A percentile compares a stretch with the other conserved stretches of the same genome.
Conservation (phyloP, 2,797 vertebrate species). For the Muscicapa comitata region DNA sequence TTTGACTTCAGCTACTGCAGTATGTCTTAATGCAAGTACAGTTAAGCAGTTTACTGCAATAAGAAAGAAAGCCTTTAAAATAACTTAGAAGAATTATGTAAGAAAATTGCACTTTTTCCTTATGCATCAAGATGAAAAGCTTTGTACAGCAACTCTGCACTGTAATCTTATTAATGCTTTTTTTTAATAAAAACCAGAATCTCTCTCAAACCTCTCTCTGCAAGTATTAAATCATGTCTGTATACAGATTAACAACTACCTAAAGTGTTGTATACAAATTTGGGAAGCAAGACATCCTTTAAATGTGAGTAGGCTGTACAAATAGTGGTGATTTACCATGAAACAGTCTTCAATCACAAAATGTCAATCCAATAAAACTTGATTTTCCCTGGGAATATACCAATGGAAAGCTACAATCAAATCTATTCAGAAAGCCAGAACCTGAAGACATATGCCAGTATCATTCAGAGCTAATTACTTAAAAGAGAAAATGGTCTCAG, state of each 20-base stretch:
- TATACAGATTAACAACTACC: not conserved
- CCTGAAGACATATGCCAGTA: not conserved
- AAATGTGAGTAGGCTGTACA: not conserved
- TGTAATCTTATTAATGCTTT: not conserved
- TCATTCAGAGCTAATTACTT: not conserved
- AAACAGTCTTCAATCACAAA: not conserved
- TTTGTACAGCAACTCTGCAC: not conserved
- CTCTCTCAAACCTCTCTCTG: not conserved
- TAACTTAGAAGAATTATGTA: not conserved
- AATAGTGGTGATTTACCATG: not conserved
- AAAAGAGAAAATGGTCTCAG: not conserved
- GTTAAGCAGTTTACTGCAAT: not conserved
- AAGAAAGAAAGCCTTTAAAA: not conserved
- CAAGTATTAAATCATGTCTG: not conserved
- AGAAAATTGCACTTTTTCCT: not conserved
- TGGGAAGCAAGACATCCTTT: not conserved
- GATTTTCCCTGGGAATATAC: not conserved
- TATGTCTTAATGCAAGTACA: not conserved
- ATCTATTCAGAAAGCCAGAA: not conserved
- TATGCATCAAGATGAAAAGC: not conserved
- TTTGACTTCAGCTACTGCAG: not conserved
- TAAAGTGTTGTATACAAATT: not conserved
- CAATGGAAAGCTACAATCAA: not conserved
- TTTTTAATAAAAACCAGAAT: not conserved
- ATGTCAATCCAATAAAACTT: not conserved